Base-by-base conservation (phyloP, 2,888 invertebrate species). In the Microplitis deprimator region DNA sequence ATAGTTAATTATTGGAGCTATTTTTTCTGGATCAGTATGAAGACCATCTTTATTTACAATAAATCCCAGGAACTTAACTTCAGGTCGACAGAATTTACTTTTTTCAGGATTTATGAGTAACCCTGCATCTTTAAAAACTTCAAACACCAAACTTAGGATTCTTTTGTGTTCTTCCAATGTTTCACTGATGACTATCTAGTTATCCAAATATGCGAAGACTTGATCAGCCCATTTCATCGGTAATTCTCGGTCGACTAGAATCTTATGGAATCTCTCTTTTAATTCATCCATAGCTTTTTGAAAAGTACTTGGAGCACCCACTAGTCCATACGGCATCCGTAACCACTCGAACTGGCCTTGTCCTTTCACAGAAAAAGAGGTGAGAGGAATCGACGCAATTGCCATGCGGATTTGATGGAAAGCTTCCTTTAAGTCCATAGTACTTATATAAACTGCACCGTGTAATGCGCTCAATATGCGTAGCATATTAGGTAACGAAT, bases 241-340 rank as follows among this genome's bases (percentile, higher is more conserved):
- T 10, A 81, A 50, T 41, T 76, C 41, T 1, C 79, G 50, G 5
- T 71, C 70, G 13, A 8, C 6, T 7, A 80, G 70, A n/a, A 74
- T 6, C 0, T 76, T 68, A 64, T 62, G 65, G 3, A 77, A 39
- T 61, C 17, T 69, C 20, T 61, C 17, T 69, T 79, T 78, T 1
- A 80, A 38, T 17, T 60, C 72, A 8, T 81, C 79, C 73, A 79
- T 81, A 0, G 80, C 8, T 5, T 75, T 17, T 65, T 79, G 80
- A n/a, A 81, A 79, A 0, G 79, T 81, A 0, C 78, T 76, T 0
- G 79, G 80, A 1, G 79, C 80, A 6, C 77, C 79, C 0, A 79
- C 77, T 16, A 81, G 40, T 0, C 81, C 79, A 61, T 80, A 81
- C 1, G 79, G 79, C 81, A 81, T 81, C 59, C 81, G 40, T 0